Conservation (phyloP, 2,888 invertebrate species). For the Microctonus hyperodae region DNA sequence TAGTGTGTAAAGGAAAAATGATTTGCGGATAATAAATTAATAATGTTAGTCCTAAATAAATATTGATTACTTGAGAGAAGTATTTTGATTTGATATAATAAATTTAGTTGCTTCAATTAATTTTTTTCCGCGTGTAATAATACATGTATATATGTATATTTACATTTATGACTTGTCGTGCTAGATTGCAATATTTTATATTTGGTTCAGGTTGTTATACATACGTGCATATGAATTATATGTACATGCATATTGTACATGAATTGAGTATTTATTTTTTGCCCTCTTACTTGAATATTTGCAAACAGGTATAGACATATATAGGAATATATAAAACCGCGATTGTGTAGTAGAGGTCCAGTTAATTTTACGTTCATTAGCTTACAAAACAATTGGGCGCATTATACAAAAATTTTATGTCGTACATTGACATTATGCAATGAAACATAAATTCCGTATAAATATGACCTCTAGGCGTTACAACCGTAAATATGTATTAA, state of each 20-base stretch:
- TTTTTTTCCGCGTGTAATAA: too few relatives aligned
- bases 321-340: background rate
- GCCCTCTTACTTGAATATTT: background rate
- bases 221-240: background rate
- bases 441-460: constrained; percentile 31
- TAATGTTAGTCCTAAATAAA: too few relatives aligned
- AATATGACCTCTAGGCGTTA: constrained; percentile 16
- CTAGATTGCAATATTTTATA: constrained; percentile 34
- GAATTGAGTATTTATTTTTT: background rate
- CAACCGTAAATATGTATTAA: constrained; percentile 3
- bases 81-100: too few relatives aligned
- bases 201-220: background rate
- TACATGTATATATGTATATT: too few relatives aligned
- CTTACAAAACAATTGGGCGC: constrained; percentile 38
- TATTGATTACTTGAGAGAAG: too few relatives aligned
- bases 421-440: constrained; percentile 30
- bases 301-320: background rate
- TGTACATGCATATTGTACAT: background rate
- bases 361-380: constrained; percentile 37
- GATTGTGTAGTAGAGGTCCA: constrained; percentile 14
- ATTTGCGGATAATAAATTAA: too few relatives aligned
- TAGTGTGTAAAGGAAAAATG: too few relatives aligned
- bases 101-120: too few relatives aligned
- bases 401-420: constrained; percentile 34
- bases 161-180: constrained; percentile 14